Percentiles rank a stretch among this genome's conserved stretches.
Evolutionary conservation across 2,888 invertebrate genomes (phyloP).

Genomic region (Frankliniella intonsa): DNA sequence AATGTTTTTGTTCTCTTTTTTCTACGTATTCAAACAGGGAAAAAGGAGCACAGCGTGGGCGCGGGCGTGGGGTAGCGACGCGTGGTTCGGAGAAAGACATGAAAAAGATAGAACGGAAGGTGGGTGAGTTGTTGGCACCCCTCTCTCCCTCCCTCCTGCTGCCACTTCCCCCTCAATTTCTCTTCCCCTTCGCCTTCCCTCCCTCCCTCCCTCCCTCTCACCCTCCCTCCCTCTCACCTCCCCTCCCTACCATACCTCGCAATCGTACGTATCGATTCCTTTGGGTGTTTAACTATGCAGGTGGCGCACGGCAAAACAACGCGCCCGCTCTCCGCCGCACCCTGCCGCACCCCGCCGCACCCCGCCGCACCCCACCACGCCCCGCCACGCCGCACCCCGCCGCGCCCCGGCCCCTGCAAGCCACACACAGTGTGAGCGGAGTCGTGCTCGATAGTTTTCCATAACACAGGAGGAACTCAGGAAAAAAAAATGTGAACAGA

Average conservation of each 20-base stretch:
- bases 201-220: not conserved
- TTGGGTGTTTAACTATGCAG: slow-evolving; percentile 11
- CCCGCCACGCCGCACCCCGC: not conserved
- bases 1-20: too few relatives aligned
- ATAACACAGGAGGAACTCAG: too few relatives aligned
- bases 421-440: too few relatives aligned
- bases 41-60: too few relatives aligned
- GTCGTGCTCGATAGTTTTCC: too few relatives aligned
- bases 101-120: not conserved
- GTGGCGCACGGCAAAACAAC: not conserved
- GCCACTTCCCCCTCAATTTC: too few relatives aligned
- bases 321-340: not conserved
- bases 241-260: not conserved
- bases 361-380: too few relatives aligned
- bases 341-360: too few relatives aligned
- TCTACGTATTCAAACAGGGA: not conserved
- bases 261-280: slow-evolving; percentile 1
- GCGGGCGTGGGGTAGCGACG: too few relatives aligned
- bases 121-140: too few relatives aligned
- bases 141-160: too few relatives aligned
- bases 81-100: not conserved
- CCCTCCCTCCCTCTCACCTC: not conserved
- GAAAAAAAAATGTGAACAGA: too few relatives aligned
- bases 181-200: not conserved
- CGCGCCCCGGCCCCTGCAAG: not conserved